A percentile compares a stretch with the other conserved stretches of the same genome.
Evolutionary conservation across 1,140 invertebrate species (phyloP).

Genomic region (Glossosoma conforme): DNA sequence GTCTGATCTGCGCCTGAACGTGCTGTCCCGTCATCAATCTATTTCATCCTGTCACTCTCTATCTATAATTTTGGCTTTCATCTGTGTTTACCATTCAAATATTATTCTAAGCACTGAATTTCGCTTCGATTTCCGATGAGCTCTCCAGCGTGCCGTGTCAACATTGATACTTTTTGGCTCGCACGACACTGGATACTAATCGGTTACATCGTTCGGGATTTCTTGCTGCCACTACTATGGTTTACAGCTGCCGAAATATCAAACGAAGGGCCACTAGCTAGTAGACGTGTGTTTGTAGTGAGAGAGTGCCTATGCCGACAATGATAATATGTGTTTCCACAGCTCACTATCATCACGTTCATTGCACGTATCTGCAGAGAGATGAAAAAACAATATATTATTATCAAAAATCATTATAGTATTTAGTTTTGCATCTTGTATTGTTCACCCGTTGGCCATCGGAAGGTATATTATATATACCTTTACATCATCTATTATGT

Average conservation of each 20-base stretch:
- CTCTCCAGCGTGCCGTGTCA: no score
- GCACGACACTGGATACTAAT: no score
- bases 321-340: slow-evolving; percentile 11
- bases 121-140: no score
- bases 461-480: no score
- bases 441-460: no score
- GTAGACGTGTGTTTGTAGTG: neutral
- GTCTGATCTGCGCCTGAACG: slow-evolving; percentile 32
- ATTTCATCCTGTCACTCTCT: slow-evolving; percentile 21
- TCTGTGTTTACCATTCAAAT: slow-evolving; percentile 1
- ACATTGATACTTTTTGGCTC: no score
- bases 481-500: no score
- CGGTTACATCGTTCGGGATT: no score
- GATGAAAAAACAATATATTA: slow-evolving; percentile 4
- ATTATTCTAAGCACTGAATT: neutral
- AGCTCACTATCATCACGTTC: slow-evolving; percentile 8
- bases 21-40: slow-evolving; percentile 21
- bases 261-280: no score
- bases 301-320: neutral
- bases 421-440: slow-evolving; percentile 14
- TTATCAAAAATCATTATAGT: slow-evolving; percentile 6
- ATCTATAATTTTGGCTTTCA: slow-evolving; percentile 20
- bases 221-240: no score
- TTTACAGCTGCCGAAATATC: no score
- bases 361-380: slow-evolving; percentile 14